Evolutionary conservation across 2,888 invertebrate genomes (phyloP).

Genomic region (Phrixothrix hirtus): DNA sequence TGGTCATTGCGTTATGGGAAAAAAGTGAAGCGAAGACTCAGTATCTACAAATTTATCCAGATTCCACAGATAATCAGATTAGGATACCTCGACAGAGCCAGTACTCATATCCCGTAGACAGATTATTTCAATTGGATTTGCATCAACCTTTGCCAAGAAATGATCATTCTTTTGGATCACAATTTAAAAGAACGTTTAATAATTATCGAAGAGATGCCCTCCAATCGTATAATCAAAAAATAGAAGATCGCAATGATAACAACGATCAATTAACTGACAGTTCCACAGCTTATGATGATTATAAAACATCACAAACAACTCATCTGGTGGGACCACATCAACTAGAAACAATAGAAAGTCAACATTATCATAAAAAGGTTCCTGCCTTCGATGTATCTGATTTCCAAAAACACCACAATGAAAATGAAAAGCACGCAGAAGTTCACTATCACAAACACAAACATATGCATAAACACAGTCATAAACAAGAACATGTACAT

Average conservation of each 20-base stretch:
- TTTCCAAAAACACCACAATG: conserved; percentile 35
- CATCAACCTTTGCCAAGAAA: no score
- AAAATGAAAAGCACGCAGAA: conserved; percentile 29
- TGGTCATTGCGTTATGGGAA: background rate
- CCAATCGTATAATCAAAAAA: no score
- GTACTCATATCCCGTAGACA: no score
- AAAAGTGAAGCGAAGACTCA: background rate
- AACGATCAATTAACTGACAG: conserved; percentile 21
- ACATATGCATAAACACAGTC: conserved; percentile 47
- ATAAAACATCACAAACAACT: conserved; percentile 38
- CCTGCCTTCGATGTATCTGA: conserved; percentile 38
- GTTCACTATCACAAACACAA: conserved; percentile 42
- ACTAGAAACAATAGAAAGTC: conserved; percentile 43
- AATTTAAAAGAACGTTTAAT: no score
- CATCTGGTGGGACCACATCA: conserved; percentile 41
- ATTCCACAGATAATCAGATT: no score
- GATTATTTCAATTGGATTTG: no score
- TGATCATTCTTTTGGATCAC: no score
- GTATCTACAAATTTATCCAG: background rate
- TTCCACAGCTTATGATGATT: conserved; percentile 38
- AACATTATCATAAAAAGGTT: conserved; percentile 42
- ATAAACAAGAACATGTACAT: conserved; percentile 47
- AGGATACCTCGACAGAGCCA: background rate
- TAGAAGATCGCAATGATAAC: background rate
- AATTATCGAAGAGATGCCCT: no score